Percentiles rank a stretch among this genome's conserved stretches.
Conservation (phyloP, 2,113 vertebrate species). For the Hydrolagus affinis region DNA sequence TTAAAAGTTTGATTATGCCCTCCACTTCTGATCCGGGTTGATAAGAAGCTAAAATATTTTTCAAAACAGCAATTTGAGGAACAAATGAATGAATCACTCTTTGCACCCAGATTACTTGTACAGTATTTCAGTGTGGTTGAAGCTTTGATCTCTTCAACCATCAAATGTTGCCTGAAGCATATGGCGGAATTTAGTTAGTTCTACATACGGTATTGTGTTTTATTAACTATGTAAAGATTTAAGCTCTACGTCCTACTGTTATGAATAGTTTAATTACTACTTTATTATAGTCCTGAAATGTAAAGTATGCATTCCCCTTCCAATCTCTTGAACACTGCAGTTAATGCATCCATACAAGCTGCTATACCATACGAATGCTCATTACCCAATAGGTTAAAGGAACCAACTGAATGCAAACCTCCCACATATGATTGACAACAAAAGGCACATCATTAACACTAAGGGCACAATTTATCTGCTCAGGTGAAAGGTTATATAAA, state of each 20-base stretch:
- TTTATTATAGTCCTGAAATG: neutral
- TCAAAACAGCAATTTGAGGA: slow-evolving; percentile 1
- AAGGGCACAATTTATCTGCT: slow-evolving; percentile 67
- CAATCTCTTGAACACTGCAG: neutral
- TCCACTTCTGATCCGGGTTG: neutral
- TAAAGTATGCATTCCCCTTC: neutral
- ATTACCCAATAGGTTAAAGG: slow-evolving; percentile 56
- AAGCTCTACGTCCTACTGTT: neutral
- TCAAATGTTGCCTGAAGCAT: neutral
- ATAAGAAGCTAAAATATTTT: neutral
- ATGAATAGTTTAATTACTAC: neutral
- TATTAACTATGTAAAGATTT: neutral
- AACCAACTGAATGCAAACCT: slow-evolving; percentile 53
- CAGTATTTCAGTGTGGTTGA: neutral
- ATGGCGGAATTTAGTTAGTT: neutral
- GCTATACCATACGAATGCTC: slow-evolving; percentile 14
- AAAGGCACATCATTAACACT: slow-evolving; percentile 86
- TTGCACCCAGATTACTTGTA: neutral
- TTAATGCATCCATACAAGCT: neutral
- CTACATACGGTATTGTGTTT: neutral
- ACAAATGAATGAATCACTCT: neutral
- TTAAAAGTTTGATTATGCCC: neutral
- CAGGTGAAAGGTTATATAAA: slow-evolving; percentile 40
- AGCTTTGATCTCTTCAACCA: slow-evolving; percentile 18
- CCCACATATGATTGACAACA: slow-evolving; percentile 65